Conservation (phyloP, 2,113 vertebrate genomes). For the Petrocephalus microphthalmus region DNA sequence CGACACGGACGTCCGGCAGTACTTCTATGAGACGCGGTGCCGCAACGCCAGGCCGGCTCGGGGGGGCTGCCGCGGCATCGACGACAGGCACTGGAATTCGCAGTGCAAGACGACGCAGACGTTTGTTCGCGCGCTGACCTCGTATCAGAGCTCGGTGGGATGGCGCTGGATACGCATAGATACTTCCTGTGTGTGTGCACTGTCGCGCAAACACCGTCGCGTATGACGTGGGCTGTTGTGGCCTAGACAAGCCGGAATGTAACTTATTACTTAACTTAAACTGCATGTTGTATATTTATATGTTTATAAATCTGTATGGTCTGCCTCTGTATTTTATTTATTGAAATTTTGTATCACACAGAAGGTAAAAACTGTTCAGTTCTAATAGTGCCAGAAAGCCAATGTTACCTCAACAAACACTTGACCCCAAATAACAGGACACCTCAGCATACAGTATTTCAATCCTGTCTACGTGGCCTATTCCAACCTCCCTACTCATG, state of each 20-base stretch:
- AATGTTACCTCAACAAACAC: conserved; percentile 18
- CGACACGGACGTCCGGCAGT: conserved; percentile 80
- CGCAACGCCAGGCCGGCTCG: conserved; percentile 71
- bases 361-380: conserved; percentile 26
- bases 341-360: conserved; percentile 63
- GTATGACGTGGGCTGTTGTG: conserved; percentile 38
- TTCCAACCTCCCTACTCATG: neutral
- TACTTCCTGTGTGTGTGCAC: conserved; percentile 90
- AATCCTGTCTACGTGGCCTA: neutral
- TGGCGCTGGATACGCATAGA: conserved; percentile 98
- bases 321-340: conserved; percentile 86
- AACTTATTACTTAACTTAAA: conserved; percentile 99
- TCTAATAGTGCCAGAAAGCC: conserved; percentile 15
- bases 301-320: conserved; percentile 51
- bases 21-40: conserved; percentile 91
- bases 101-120: conserved; percentile 97
- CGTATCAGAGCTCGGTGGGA: conserved; percentile 64
- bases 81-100: conserved; percentile 96
- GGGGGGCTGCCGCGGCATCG: conserved; percentile 85
- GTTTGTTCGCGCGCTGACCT: conserved; percentile 83
- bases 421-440: conserved; percentile 2
- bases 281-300: conserved; percentile 98
- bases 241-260: conserved; percentile 48
- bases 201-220: conserved; percentile 87
- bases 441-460: neutral